Evolutionary conservation across 2,888 invertebrate species (phyloP).

Genomic region (Coelopa pilipes): DNA sequence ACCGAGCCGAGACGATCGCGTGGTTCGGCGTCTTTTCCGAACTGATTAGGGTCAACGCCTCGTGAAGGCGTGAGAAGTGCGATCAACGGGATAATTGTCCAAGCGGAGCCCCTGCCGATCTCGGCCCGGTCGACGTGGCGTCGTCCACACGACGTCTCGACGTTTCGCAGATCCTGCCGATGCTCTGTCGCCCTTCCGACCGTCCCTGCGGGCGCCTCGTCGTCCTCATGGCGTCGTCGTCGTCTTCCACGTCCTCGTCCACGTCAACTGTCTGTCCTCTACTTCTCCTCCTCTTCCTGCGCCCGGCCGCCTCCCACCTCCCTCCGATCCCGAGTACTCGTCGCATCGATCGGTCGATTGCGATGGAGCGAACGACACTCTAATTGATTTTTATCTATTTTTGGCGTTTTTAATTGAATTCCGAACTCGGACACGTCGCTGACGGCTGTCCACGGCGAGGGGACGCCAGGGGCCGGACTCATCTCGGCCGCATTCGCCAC

Average conservation of each 20-base stretch:
- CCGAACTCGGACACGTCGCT: constrained; percentile 40
- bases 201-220: too few relatives aligned
- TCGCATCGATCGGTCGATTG: constrained; percentile 9
- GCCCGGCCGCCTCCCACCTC: not conserved
- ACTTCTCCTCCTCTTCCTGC: too few relatives aligned
- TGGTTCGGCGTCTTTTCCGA: constrained; percentile 26
- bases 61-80: constrained; percentile 43
- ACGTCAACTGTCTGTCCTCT: too few relatives aligned
- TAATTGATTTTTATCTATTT: constrained; percentile 50
- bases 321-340: not conserved
- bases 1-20: not conserved
- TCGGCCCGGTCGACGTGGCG: too few relatives aligned
- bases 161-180: too few relatives aligned
- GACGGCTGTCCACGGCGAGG: not conserved
- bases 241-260: too few relatives aligned
- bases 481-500: constrained; percentile 35
- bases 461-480: not conserved
- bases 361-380: constrained; percentile 27
- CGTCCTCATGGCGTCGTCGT: too few relatives aligned
- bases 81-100: too few relatives aligned
- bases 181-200: too few relatives aligned
- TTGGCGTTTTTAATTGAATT: constrained; percentile 51
- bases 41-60: constrained; percentile 40
- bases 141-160: too few relatives aligned
- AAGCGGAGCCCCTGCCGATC: too few relatives aligned